phyloP scores from a whole-genome alignment of 2,113 vertebrate species.

The Drymodes brunneopygia region DNA sequence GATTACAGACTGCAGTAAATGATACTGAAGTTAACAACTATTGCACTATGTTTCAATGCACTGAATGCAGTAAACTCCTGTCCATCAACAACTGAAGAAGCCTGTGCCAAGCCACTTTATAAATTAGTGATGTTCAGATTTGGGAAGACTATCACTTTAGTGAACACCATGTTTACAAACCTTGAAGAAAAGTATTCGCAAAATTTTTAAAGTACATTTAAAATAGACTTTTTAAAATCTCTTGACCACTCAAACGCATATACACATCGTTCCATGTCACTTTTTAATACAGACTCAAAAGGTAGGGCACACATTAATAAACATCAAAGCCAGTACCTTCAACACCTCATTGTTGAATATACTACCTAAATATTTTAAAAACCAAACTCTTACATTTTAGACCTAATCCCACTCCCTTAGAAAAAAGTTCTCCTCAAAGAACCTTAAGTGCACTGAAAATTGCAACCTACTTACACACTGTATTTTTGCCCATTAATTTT shows the following conservation, averaged over 20 bases:
- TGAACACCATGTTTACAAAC: not conserved
- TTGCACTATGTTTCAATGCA: not conserved
- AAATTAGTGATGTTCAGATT: not conserved
- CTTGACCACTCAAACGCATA: not conserved
- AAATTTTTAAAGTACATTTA: not conserved
- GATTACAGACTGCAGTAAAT: not conserved
- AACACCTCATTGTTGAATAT: not conserved
- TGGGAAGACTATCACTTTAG: not conserved
- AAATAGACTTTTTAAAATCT: not conserved
- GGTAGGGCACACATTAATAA: not conserved
- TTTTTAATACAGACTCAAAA: not conserved
- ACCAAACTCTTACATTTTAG: not conserved
- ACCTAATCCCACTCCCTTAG: not conserved
- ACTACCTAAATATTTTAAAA: not conserved
- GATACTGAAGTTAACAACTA: not conserved
- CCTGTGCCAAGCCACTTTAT: not conserved
- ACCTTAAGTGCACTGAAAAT: constrained; percentile 16
- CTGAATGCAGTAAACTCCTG: not conserved
- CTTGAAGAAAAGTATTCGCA: not conserved
- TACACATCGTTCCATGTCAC: not conserved
- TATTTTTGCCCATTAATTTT: constrained; percentile 64
- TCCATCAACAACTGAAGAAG: not conserved
- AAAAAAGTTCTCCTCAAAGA: not conserved
- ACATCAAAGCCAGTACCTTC: not conserved
- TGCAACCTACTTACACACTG: constrained; percentile 45